These are phyloP conservation scores for Lacanobia wlatinum DNA, from an alignment of 2,888 invertebrate genomes.

Conservation along the genomic window DNA sequence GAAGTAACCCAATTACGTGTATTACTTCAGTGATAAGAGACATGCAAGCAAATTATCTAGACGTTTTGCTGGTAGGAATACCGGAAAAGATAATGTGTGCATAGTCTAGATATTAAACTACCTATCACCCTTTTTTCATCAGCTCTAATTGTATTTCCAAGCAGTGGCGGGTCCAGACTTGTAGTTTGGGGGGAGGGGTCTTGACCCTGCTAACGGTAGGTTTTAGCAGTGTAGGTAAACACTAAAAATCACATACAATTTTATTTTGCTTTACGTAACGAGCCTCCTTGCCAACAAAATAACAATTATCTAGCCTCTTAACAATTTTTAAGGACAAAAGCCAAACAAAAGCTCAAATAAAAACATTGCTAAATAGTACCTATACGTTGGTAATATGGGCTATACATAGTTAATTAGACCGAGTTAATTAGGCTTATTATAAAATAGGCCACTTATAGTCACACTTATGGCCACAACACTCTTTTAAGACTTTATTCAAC, in stretches of 20 bases:
- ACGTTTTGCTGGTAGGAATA: neutral
- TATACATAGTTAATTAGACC: too few species aligned
- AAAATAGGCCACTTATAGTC: constrained; percentile 10
- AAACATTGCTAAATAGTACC: neutral
- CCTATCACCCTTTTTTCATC: neutral
- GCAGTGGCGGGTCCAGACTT: too few species aligned
- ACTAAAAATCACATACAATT: too few species aligned
- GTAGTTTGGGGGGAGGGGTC: too few species aligned
- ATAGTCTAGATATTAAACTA: constrained; percentile 14
- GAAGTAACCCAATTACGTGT: constrained; percentile 30
- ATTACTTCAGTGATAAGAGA: constrained; percentile 26
- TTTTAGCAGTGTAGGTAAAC: too few species aligned
- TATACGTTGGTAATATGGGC: neutral
- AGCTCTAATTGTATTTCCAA: neutral
- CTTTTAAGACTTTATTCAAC: too few species aligned
- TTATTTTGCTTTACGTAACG: too few species aligned
- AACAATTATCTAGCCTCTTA: neutral
- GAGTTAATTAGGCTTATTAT: too few species aligned
- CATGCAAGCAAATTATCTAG: constrained; percentile 28
- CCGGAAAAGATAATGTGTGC: constrained; percentile 30
- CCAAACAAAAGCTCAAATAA: neutral
- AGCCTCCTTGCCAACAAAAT: too few species aligned
- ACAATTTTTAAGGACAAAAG: neutral
- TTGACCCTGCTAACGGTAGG: too few species aligned
- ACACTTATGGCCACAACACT: neutral